A percentile compares a stretch with the other conserved stretches of the same genome.
phyloP scores from a whole-genome alignment of 2,113 vertebrate genomes.

The Oostethus manadensis region DNA sequence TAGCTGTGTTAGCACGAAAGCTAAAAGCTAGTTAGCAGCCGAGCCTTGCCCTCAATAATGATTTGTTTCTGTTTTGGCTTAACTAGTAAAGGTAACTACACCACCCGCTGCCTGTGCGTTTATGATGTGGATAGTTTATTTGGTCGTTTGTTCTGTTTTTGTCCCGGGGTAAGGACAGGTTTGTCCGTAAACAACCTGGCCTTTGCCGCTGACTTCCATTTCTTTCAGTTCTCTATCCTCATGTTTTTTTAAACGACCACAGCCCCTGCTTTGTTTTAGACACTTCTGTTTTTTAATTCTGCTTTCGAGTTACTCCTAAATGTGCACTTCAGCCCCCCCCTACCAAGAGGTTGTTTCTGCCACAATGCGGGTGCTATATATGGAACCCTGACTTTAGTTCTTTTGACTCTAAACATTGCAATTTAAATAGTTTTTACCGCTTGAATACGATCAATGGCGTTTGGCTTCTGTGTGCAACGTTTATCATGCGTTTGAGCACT shows the following conservation, averaged over 20 bases:
- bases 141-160: too few species aligned
- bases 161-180: too few species aligned
- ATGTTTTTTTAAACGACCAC: conserved; percentile 12
- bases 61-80: background rate
- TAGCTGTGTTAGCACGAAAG: conserved; percentile 19
- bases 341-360: too few species aligned
- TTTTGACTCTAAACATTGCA: too few species aligned
- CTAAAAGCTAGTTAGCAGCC: background rate
- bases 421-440: background rate
- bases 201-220: background rate
- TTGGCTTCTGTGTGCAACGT: conserved; percentile 6
- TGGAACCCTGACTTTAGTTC: too few species aligned
- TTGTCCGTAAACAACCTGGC: background rate
- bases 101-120: background rate
- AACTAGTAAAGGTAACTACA: accelerated
- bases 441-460: background rate
- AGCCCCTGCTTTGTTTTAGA: background rate
- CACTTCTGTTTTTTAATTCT: background rate
- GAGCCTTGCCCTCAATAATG: background rate
- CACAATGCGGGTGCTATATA: too few species aligned
- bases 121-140: too few species aligned
- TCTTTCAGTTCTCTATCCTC: conserved; percentile 2
- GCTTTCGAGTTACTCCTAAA: background rate
- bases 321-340: too few species aligned
- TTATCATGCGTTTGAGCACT: conserved; percentile 1